Percentiles rank a stretch among this genome's conserved stretches.
Evolutionary conservation across 2,113 vertebrate species (phyloP).

Genomic region (Tetrao urogallus): DNA sequence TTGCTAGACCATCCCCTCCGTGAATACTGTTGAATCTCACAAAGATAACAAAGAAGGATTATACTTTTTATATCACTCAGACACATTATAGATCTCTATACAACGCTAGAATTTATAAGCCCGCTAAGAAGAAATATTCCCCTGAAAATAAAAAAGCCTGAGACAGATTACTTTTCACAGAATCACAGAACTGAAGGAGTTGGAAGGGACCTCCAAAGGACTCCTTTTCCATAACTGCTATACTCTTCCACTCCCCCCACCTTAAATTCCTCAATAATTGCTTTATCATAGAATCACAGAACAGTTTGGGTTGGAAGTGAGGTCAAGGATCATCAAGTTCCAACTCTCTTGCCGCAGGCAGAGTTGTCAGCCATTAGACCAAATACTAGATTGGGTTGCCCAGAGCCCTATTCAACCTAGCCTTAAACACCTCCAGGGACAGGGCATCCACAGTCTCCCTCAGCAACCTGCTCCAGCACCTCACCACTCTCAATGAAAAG

Average conservation of each 20-base stretch:
- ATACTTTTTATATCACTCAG: neutral
- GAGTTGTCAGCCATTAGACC: no score
- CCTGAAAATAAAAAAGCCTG: neutral
- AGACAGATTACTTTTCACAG: neutral
- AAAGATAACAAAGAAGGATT: neutral
- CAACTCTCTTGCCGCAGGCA: no score
- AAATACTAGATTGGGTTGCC: no score
- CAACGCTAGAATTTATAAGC: neutral
- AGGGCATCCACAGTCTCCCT: no score
- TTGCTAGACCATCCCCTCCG: neutral
- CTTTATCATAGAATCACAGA: neutral
- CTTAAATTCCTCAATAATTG: neutral
- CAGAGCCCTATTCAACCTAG: no score
- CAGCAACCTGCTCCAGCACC: no score
- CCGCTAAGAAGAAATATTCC: neutral
- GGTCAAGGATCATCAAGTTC: no score
- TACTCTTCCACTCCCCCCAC: neutral
- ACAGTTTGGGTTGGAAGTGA: no score
- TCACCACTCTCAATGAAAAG: no score
- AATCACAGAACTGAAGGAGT: no score
- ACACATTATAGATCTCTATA: neutral
- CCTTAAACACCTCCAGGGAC: no score
- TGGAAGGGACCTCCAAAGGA: no score
- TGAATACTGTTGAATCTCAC: neutral
- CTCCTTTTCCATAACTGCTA: neutral